A percentile compares a stretch with the other conserved stretches of the same genome.
Conservation (phyloP, 1,140 invertebrate species). For the Metaphire vulgaris region DNA sequence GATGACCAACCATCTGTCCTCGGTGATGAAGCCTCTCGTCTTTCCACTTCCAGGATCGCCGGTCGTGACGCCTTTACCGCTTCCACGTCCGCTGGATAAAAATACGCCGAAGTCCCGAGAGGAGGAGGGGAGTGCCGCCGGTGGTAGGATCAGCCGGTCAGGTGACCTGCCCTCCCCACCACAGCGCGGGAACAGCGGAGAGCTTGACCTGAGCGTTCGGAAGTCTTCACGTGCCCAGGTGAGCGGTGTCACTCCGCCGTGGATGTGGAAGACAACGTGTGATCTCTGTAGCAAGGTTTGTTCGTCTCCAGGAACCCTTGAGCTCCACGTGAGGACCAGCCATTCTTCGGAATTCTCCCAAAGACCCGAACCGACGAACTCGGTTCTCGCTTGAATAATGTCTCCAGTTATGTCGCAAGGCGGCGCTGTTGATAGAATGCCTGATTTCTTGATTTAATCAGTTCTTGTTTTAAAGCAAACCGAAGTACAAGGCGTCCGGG, state of each 20-base stretch:
- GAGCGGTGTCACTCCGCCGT: slow-evolving; percentile 6
- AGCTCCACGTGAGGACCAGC: slow-evolving; percentile 49
- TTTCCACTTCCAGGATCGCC: neutral
- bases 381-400: neutral
- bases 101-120: neutral
- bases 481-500: too few species aligned
- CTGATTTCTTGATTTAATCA: too few species aligned
- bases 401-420: too few species aligned
- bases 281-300: slow-evolving; percentile 52
- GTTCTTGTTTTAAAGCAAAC: too few species aligned
- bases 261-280: slow-evolving; percentile 47
- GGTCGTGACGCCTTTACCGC: too few species aligned
- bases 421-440: too few species aligned
- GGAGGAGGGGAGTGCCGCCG: neutral
- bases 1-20: neutral
- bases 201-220: neutral
- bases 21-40: neutral
- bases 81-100: neutral
- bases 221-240: neutral
- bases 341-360: slow-evolving; percentile 14
- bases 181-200: neutral
- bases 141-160: neutral
- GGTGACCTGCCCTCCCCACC: neutral
- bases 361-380: neutral
- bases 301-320: slow-evolving; percentile 44